A percentile compares a stretch with the other conserved stretches of the same genome.
Conservation (phyloP, 2,797 vertebrate species). For the Bovichtus variegatus region DNA sequence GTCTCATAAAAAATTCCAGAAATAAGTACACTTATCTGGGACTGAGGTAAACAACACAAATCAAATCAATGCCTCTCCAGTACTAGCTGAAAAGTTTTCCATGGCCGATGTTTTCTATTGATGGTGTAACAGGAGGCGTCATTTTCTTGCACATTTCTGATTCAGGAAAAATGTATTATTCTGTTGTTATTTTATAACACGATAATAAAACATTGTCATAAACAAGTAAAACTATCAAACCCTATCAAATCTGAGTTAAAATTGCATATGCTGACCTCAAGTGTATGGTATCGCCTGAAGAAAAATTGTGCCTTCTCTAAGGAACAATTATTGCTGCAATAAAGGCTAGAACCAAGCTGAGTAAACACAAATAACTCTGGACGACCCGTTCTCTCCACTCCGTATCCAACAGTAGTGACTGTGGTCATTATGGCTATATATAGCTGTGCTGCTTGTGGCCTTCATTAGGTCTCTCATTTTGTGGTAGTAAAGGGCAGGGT, state of each 20-base stretch:
- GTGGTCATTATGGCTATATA: slow-evolving; percentile 78
- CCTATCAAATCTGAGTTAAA: not conserved
- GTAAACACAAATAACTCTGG: slow-evolving; percentile 58
- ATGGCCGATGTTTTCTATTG: too few species aligned
- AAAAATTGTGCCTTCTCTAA: slow-evolving; percentile 53
- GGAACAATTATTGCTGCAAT: slow-evolving; percentile 63
- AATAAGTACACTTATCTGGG: not conserved
- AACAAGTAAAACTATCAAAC: not conserved
- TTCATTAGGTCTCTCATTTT: slow-evolving; percentile 78
- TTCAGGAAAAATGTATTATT: not conserved
- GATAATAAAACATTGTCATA: not conserved
- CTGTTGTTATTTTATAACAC: not conserved
- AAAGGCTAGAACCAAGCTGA: slow-evolving; percentile 48
- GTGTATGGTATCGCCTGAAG: slow-evolving; percentile 14
- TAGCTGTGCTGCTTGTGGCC: slow-evolving; percentile 75
- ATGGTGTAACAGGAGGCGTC: too few species aligned
- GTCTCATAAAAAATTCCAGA: not conserved
- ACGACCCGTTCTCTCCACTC: slow-evolving; percentile 19
- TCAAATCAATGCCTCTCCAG: not conserved
- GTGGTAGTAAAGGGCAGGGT: slow-evolving; percentile 69
- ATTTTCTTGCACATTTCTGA: not conserved
- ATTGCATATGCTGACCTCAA: not conserved
- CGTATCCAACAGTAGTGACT: slow-evolving; percentile 34
- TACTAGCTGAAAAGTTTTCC: not conserved
- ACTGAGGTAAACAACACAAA: not conserved